Percentiles rank a stretch among this genome's conserved stretches.
These are phyloP conservation scores for Osmerus eperlanus DNA, from an alignment of 2,113 vertebrate species.

Conservation along the genomic window DNA sequence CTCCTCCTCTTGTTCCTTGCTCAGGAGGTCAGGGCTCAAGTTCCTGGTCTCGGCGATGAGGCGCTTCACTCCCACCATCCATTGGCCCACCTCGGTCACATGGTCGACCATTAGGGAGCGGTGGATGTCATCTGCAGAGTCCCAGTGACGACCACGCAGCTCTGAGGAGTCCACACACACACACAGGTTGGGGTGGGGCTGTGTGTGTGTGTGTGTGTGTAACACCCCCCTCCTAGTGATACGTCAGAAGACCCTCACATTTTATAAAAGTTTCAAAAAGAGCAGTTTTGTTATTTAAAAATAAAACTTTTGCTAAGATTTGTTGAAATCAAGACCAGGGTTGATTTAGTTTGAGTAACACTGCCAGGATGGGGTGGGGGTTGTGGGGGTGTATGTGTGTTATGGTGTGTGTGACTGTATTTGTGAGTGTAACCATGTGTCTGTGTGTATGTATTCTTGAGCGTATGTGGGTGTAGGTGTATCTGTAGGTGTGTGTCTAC, in stretches of 20 bases:
- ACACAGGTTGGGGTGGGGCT: constrained; percentile 2
- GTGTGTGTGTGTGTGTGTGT: too few species aligned
- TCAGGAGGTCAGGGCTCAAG: constrained; percentile 55
- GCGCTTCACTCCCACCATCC: constrained; percentile 95
- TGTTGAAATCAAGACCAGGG: too few species aligned
- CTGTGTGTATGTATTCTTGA: too few species aligned
- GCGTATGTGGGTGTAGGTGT: too few species aligned
- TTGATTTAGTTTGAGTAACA: not conserved
- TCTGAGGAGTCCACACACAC: constrained; percentile 62
- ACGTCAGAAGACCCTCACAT: too few species aligned
- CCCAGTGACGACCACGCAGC: constrained; percentile 77
- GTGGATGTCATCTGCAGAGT: constrained; percentile 86
- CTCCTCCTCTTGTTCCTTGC: not conserved
- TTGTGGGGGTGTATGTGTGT: not conserved
- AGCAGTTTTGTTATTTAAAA: too few species aligned
- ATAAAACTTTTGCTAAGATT: not conserved
- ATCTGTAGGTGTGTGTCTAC: too few species aligned
- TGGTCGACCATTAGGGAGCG: constrained; percentile 93
- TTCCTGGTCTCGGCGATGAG: constrained; percentile 85
- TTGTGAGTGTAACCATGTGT: too few species aligned
- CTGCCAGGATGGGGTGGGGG: not conserved
- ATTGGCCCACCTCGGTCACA: constrained; percentile 92
- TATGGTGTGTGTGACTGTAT: not conserved
- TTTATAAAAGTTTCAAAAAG: too few species aligned
- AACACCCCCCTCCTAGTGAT: too few species aligned